Percentiles rank a stretch among this genome's conserved stretches.
Conservation (phyloP, 2,888 invertebrate genomes). For the Caenorhabditis virilis region DNA sequence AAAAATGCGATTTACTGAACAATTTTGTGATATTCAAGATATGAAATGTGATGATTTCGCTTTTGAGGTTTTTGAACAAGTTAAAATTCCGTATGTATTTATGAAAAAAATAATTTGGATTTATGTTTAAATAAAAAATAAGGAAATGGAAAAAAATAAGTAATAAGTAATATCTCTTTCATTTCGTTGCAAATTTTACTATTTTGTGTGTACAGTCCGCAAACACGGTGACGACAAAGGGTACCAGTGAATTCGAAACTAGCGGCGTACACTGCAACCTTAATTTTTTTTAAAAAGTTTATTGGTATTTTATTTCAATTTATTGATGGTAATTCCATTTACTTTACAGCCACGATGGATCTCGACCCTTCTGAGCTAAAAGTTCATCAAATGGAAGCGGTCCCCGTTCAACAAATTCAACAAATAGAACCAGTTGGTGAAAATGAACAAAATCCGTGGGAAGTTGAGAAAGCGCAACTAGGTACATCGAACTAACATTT, state of each 20-base stretch:
- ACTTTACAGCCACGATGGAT: no score
- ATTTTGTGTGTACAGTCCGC: constrained; percentile 2
- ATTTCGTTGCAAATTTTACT: background rate
- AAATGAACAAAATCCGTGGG: constrained; percentile 22
- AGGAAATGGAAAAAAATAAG: background rate
- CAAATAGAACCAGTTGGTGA: constrained; percentile 4
- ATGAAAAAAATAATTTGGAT: no score
- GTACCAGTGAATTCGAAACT: constrained; percentile 6
- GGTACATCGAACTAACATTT: background rate
- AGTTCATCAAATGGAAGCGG: constrained; percentile 23
- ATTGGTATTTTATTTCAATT: background rate
- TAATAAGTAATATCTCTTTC: background rate
- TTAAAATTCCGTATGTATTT: background rate
- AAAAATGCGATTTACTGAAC: no score
- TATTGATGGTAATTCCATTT: no score
- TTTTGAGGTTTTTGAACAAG: no score
- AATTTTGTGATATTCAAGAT: no score
- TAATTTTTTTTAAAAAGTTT: background rate
- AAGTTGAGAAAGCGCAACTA: constrained; percentile 26
- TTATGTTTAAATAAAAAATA: background rate
- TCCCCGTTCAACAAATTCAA: constrained; percentile 8
- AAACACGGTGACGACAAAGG: constrained; percentile 5
- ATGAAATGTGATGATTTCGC: no score
- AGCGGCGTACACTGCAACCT: background rate
- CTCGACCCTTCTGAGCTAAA: no score